Base-by-base conservation (phyloP, 2,797 vertebrate species). In the Cheirogaleus major region DNA sequence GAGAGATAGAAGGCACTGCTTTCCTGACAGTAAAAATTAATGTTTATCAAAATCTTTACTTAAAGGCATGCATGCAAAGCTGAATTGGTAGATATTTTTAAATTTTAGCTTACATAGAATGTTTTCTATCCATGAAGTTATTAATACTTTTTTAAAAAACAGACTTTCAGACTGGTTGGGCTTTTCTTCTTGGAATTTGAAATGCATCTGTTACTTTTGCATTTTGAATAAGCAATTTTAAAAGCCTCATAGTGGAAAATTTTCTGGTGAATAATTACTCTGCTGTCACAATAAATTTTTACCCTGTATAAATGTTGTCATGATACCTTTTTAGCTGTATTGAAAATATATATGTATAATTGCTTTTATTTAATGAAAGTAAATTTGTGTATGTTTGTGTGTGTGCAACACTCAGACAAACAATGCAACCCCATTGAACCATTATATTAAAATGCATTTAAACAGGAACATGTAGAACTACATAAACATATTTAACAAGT, bases 11-110 rank as follows among this genome's bases (percentile, higher is more conserved):
- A 91, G 96, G 6, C 23, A 50, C 23, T 89, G 38, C 7, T 94
- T 22, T 95, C 90, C 45, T 96, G 69, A 95, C 61, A 55, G 89
- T 13, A 97, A 82, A 94, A 65, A 85, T 25, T 91, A 35, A 61
- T 94, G 78, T 76, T 89, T 93, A 84, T 61, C 5, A 14, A 45
- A 87, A 73, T 92, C 27, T 97, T 93, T 79, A 75, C 55, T 95
- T 81, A 91, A 90, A 84, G 30, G 82, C 32, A 14, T 45, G 18
- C 30, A 48, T 89, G 70, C 35, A 92, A 93, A 96, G 69, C 9
- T 84, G 50, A 80, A 67, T 81, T 76, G 78, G 10, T 35, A 88
- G 93, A 82, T n/a, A 25, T 45, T 81, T 88, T 23, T 5, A 48
- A 45, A 55, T 92, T 95, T 55, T 81, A 27, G 35, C 12, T 84